Evolutionary conservation across 2,888 invertebrate species (phyloP).

Genomic region (Eudasyphora cyanicolor): DNA sequence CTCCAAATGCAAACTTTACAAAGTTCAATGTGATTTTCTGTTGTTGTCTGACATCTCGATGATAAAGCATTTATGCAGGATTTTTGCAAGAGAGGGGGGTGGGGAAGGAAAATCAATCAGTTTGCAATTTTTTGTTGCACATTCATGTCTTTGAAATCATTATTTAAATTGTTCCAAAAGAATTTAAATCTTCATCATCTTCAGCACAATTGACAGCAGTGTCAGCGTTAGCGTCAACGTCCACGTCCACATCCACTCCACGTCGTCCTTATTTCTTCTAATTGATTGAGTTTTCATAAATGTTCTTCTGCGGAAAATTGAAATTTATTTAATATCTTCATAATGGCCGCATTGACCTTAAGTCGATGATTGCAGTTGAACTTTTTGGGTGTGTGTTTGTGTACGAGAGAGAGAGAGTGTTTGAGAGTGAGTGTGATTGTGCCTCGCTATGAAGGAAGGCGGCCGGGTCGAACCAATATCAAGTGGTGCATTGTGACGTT

Average conservation of each 20-base stretch:
- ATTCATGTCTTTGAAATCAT: background rate
- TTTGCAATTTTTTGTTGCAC: no score
- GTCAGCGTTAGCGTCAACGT: no score
- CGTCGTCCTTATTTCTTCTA: background rate
- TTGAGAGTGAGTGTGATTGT: background rate
- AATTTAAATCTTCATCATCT: background rate
- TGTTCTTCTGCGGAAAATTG: background rate
- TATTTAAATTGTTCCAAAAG: no score
- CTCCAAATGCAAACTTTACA: background rate
- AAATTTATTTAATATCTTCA: background rate
- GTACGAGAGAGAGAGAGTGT: background rate
- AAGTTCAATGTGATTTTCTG: background rate
- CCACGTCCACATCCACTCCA: no score
- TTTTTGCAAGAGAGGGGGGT: no score
- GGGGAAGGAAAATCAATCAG: no score
- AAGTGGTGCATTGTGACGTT: background rate
- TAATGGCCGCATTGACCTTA: background rate
- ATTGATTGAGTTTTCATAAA: slow-evolving; percentile 4
- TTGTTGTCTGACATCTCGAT: background rate
- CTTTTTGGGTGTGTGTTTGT: background rate
- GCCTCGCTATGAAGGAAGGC: no score
- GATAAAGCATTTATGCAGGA: background rate
- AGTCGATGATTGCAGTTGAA: background rate
- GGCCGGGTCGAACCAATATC: background rate
- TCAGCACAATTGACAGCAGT: background rate